Evolutionary conservation across 2,113 vertebrate genomes (phyloP).

Genomic region (Copsychus sechellarum): DNA sequence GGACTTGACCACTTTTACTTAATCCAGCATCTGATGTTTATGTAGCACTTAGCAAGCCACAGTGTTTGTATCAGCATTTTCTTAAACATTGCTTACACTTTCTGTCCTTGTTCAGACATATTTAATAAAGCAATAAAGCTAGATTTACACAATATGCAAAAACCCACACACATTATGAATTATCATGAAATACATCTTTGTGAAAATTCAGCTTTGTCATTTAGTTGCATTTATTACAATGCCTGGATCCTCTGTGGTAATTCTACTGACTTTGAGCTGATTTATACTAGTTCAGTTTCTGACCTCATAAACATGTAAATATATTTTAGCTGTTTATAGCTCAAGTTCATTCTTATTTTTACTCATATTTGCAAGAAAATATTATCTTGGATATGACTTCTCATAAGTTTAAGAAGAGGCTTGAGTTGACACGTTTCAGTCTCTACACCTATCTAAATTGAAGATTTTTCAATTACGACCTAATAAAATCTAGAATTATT

Average conservation of each 20-base stretch:
- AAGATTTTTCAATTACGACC: not conserved
- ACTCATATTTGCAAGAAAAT: not conserved
- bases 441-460: not conserved
- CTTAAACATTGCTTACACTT: not conserved
- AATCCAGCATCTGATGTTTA: slow-evolving; percentile 32
- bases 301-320: slow-evolving; percentile 49
- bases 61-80: slow-evolving; percentile 54
- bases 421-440: not conserved
- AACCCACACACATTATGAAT: not conserved
- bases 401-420: slow-evolving; percentile 3
- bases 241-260: not conserved
- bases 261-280: slow-evolving; percentile 42
- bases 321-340: slow-evolving; percentile 26
- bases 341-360: slow-evolving; percentile 22
- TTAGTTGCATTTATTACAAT: slow-evolving; percentile 31
- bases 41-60: slow-evolving; percentile 30
- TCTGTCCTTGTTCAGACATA: not conserved
- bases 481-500: not conserved
- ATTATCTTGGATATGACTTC: not conserved
- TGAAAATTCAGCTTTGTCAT: slow-evolving; percentile 40
- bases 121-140: slow-evolving; percentile 41
- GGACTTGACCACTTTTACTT: slow-evolving; percentile 29
- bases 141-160: slow-evolving; percentile 38
- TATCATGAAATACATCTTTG: not conserved
- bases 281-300: slow-evolving; percentile 43